phyloP scores from a whole-genome alignment of 2,888 invertebrate genomes.

The Aporophyla nigra region DNA sequence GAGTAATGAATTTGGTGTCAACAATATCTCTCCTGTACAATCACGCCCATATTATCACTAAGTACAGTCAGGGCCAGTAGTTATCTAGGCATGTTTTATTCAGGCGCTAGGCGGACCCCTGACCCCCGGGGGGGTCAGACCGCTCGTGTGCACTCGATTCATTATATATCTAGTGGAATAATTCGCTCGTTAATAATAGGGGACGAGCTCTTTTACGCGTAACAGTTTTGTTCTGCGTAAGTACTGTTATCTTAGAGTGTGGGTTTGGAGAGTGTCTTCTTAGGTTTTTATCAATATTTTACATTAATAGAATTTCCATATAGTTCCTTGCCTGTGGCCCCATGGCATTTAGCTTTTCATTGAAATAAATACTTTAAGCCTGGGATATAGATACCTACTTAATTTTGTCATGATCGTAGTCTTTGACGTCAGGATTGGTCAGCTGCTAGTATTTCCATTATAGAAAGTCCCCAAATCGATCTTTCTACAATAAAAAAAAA shows the following conservation, averaged over 20 bases:
- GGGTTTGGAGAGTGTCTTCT: not conserved
- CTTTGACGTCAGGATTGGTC: not conserved
- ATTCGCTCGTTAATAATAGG: slow-evolving; percentile 55
- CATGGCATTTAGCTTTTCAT: not conserved
- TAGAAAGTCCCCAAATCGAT: not conserved
- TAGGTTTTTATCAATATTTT: not conserved
- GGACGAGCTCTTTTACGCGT: slow-evolving; percentile 30
- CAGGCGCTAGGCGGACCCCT: slow-evolving; percentile 24
- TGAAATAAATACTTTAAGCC: not conserved
- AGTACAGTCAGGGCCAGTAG: slow-evolving; percentile 19
- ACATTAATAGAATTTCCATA: not conserved
- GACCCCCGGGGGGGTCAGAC: not conserved
- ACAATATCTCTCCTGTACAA: not conserved
- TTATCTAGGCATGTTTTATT: slow-evolving; percentile 57
- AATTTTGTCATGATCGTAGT: not conserved
- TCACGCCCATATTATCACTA: slow-evolving; percentile 6
- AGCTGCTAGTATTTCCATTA: not conserved
- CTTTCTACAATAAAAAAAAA: too few relatives aligned
- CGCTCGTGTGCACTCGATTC: slow-evolving; percentile 54
- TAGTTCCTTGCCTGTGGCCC: not conserved
- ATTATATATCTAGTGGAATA: slow-evolving; percentile 60
- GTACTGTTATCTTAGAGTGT: not conserved
- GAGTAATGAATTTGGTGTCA: not conserved
- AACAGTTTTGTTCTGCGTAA: slow-evolving; percentile 14
- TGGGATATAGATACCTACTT: not conserved